phyloP scores from a whole-genome alignment of 1,140 invertebrate species.

The Calephelis virginiensis region DNA sequence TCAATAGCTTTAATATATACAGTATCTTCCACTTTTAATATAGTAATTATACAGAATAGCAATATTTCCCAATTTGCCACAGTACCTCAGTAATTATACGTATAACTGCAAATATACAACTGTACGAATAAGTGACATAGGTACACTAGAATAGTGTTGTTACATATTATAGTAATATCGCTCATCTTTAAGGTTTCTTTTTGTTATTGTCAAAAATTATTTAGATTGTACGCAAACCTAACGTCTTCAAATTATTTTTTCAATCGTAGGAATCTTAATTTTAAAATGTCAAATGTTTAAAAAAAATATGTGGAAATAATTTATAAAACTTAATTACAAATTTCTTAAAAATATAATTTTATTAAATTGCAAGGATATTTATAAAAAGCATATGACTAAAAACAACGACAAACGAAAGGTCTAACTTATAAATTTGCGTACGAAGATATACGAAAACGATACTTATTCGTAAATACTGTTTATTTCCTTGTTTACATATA shows the following conservation, averaged over 20 bases:
- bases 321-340: no score
- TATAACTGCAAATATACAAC: constrained; percentile 38
- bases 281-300: no score
- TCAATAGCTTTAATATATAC: constrained; percentile 75
- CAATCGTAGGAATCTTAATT: not conserved
- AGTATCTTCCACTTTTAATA: constrained; percentile 73
- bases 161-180: not conserved
- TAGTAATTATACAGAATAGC: constrained; percentile 65
- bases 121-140: constrained; percentile 42
- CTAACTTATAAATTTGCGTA: not conserved
- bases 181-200: not conserved
- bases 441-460: not conserved
- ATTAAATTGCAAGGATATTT: no score
- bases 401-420: no score
- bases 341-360: no score
- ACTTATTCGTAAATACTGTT: constrained; percentile 35
- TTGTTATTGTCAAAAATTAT: not conserved
- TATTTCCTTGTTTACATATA: constrained; percentile 43
- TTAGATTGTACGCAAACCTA: not conserved
- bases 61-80: constrained; percentile 71
- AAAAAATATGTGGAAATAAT: no score
- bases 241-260: not conserved
- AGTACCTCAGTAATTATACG: constrained; percentile 70
- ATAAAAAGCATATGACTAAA: no score
- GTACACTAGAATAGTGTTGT: constrained; percentile 7